Base-by-base conservation (phyloP, 2,113 vertebrate genomes). In the Ploceus nigricollis region DNA sequence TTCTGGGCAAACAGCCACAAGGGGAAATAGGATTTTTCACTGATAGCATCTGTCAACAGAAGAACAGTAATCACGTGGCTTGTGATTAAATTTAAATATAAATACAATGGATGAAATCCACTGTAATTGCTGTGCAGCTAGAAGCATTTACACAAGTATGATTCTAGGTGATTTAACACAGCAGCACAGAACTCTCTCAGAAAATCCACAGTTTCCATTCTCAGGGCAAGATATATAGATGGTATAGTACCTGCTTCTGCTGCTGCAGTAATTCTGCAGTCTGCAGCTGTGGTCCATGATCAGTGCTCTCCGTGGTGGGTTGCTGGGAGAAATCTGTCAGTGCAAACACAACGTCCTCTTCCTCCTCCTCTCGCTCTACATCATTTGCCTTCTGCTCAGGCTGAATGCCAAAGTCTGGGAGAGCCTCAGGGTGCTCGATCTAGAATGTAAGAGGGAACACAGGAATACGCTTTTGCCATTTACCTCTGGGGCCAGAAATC, bases 171-270 rank as follows among this genome's bases (percentile, higher is more conserved):
- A 15, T 76, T 70, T 14, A 84, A 47, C 39, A 75, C 12, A 71
- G 39, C 11, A 53, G 22, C 11, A 37, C 53, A 54, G 85, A 14
- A 56, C 40, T 69, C 58, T 28, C 27, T 51, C 5, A 1, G 51
- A 86, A 93, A 81, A 92, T 24, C 23, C 57, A 12, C 48, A 10
- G 23, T 76, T 85, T 80, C 50, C 45, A 72, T 69, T 85, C 33
- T 45, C 72, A 91, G 22, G 56, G 37, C 21, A 50, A 31, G 12
- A 48, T 8, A 54, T 2, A 84, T 24, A 93, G 73, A 42, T 7
- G 4, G 18, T 69, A 24, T 25, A 72, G 45, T 97, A 99, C 99
- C 99, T 99, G 99, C 97, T 98, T 98, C 68, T 98, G 99, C 75
- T 98, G 98, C 97, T 98, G 98, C 45, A 98, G 95, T 92, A 98